A percentile compares a stretch with the other conserved stretches of the same genome.
phyloP scores from a whole-genome alignment of 1,140 invertebrate genomes.

The Anoplolepis gracilipes region DNA sequence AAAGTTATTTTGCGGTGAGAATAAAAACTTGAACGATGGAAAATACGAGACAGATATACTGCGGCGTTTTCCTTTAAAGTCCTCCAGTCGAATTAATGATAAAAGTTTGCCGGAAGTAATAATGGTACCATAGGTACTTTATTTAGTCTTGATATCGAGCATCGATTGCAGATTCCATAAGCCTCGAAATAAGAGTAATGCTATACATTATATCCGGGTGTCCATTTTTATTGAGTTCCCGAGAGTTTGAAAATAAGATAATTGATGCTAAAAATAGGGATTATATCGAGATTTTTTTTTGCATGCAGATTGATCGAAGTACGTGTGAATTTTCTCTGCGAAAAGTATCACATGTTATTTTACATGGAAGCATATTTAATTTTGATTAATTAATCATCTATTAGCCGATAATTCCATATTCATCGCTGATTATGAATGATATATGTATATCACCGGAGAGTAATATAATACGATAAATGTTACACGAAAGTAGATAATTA shows the following conservation, averaged over 20 bases:
- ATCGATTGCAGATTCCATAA: constrained; percentile 41
- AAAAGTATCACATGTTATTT: constrained; percentile 5
- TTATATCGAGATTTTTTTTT: not conserved
- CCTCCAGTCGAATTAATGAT: constrained; percentile 66
- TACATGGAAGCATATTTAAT: not conserved
- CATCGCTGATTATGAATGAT: constrained; percentile 24
- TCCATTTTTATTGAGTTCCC: constrained; percentile 49
- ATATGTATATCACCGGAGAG: not conserved
- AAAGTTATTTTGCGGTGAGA: constrained; percentile 52
- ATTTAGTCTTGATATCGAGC: constrained; percentile 66
- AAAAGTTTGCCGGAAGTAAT: constrained; percentile 72
- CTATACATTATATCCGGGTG: constrained; percentile 30
- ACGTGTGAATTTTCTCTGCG: not conserved
- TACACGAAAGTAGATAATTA: constrained; percentile 53
- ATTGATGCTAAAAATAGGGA: constrained; percentile 5
- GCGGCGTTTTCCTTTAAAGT: constrained; percentile 67
- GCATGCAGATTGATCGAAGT: not conserved
- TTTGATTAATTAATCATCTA: constrained; percentile 35
- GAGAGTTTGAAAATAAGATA: constrained; percentile 9
- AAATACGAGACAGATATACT: constrained; percentile 62
- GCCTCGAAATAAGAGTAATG: constrained; percentile 49
- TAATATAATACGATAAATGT: constrained; percentile 49
- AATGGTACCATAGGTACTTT: constrained; percentile 61
- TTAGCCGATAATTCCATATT: constrained; percentile 29
- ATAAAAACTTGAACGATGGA: constrained; percentile 50